Percentiles rank a stretch among this genome's conserved stretches.
Conservation (phyloP, 2,797 vertebrate species). For the Acipenser transmontanus region DNA sequence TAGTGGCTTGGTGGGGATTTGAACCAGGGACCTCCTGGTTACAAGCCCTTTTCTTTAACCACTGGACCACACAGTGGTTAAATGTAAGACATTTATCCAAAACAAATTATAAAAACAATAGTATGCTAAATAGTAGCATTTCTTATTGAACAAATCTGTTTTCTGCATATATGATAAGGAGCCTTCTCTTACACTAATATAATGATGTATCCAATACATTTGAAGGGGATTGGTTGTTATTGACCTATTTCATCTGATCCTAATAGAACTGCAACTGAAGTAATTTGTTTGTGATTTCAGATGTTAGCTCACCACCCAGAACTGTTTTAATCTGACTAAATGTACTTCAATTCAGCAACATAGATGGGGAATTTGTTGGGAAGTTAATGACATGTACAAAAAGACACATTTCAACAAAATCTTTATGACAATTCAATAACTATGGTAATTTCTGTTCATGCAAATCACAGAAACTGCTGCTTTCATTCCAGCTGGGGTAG, state of each 20-base stretch:
- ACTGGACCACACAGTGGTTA: no score
- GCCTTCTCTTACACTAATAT: not conserved
- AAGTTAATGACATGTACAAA: constrained; percentile 14
- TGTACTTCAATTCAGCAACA: not conserved
- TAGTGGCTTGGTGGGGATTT: no score
- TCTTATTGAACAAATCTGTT: no score
- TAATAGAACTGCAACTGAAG: not conserved
- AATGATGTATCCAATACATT: not conserved
- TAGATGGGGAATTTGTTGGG: constrained; percentile 1
- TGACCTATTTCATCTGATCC: not conserved
- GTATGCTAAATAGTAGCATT: no score
- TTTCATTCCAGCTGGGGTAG: constrained; percentile 13
- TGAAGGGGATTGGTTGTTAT: not conserved
- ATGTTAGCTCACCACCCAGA: not conserved
- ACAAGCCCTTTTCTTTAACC: no score
- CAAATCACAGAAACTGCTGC: constrained; percentile 1
- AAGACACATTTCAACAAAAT: constrained; percentile 2
- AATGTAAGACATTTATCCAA: no score
- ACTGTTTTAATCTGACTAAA: not conserved
- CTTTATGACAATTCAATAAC: constrained; percentile 18
- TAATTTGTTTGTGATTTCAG: constrained; percentile 7
- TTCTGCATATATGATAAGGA: no score
- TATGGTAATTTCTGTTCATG: constrained; percentile 16
- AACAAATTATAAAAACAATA: no score
- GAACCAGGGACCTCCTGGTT: no score